These are phyloP conservation scores for Phorcus lineatus DNA, from an alignment of 2,888 invertebrate species.

Conservation along the genomic window DNA sequence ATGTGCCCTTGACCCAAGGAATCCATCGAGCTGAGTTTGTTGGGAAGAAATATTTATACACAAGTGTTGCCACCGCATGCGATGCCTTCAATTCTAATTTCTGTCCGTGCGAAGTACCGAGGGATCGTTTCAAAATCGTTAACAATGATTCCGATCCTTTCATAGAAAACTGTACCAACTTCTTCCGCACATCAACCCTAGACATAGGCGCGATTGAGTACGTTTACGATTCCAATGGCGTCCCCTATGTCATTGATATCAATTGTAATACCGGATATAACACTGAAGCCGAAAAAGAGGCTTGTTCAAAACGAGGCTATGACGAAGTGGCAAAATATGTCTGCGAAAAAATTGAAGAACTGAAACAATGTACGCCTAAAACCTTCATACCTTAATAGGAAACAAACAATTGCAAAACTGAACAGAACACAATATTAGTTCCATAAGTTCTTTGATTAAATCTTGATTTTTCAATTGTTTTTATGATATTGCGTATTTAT, in stretches of 20 bases:
- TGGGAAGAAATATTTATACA: conserved; percentile 23
- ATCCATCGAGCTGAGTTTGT: conserved; percentile 29
- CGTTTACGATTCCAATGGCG: conserved; percentile 4
- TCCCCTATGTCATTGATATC: conserved; percentile 25
- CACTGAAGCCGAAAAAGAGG: conserved; percentile 6
- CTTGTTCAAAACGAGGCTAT: conserved; percentile 14
- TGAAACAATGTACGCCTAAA: neutral
- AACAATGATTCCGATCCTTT: conserved; percentile 11
- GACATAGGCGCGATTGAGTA: conserved; percentile 28
- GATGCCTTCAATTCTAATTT: conserved; percentile 25
- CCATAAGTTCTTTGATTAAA: too few species aligned
- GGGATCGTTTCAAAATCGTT: conserved; percentile 18
- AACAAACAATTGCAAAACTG: too few species aligned
- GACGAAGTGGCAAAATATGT: conserved; percentile 1
- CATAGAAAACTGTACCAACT: conserved; percentile 5
- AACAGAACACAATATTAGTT: too few species aligned
- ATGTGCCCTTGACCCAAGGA: conserved; percentile 2
- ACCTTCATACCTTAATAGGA: too few species aligned
- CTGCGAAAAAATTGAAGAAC: neutral
- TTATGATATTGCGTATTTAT: too few species aligned
- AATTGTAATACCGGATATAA: conserved; percentile 31
- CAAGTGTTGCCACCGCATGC: neutral
- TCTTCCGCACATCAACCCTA: conserved; percentile 10
- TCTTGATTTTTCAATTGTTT: too few species aligned
- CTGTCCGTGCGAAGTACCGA: conserved; percentile 25